Evolutionary conservation across 2,888 invertebrate genomes (phyloP).

Genomic region (Drosophila parthenogenetica): DNA sequence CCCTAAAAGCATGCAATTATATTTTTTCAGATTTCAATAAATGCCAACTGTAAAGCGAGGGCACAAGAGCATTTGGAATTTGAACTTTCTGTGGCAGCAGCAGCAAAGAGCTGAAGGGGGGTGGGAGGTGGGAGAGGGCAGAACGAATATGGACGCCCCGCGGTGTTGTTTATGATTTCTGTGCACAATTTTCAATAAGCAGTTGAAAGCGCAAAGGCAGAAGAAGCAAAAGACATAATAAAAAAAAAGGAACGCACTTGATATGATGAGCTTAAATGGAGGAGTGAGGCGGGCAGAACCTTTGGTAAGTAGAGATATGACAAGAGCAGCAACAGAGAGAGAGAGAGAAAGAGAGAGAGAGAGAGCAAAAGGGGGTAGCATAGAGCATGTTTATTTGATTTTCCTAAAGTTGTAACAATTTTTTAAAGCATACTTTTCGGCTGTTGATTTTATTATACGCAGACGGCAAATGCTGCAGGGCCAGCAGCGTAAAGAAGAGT

Average conservation of each 20-base stretch:
- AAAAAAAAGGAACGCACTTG: constrained; percentile 24
- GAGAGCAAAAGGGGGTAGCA: background rate
- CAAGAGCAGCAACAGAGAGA: background rate
- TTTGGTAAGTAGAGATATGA: constrained; percentile 3
- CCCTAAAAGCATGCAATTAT: constrained; percentile 79
- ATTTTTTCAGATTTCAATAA: constrained; percentile 73
- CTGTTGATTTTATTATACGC: constrained; percentile 59
- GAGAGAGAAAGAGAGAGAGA: background rate
- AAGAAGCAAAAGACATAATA: constrained; percentile 17
- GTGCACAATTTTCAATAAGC: constrained; percentile 76
- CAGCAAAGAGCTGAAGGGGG: background rate
- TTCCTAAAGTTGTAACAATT: constrained; percentile 43
- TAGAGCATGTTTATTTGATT: constrained; percentile 60
- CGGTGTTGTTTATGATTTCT: constrained; percentile 76
- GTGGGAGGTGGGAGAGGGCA: background rate
- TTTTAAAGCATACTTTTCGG: constrained; percentile 64
- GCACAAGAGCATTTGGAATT: constrained; percentile 4
- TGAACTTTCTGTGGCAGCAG: background rate
- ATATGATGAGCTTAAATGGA: constrained; percentile 29
- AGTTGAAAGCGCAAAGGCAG: constrained; percentile 52
- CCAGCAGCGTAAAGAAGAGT: background rate
- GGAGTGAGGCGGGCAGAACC: background rate
- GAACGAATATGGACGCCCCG: constrained; percentile 65
- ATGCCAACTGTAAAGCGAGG: constrained; percentile 54
- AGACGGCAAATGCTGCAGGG: constrained; percentile 35